Evolutionary conservation across 2,113 vertebrate species (phyloP).

Genomic region (Xenopus laevis): DNA sequence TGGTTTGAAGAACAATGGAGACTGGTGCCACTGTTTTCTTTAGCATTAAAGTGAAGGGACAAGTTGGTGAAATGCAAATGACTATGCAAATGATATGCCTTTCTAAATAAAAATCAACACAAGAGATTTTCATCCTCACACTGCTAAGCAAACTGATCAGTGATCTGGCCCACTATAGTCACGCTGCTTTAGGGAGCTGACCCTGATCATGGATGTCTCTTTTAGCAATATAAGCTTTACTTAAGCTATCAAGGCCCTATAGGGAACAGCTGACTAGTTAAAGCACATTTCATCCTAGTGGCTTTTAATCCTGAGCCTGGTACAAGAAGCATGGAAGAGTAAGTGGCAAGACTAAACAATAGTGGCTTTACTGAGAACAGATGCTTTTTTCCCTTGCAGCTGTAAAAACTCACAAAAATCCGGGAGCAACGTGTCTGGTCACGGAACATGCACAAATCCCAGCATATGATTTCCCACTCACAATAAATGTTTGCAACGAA

Average conservation of each 20-base stretch:
- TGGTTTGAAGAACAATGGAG: neutral
- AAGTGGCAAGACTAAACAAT: constrained; percentile 81
- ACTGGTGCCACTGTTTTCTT: constrained; percentile 23
- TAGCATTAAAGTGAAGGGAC: constrained; percentile 50
- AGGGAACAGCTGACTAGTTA: constrained; percentile 77
- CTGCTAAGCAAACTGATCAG: constrained; percentile 15
- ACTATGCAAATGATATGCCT: constrained; percentile 37
- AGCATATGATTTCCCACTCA: constrained; percentile 85
- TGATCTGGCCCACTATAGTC: constrained; percentile 49
- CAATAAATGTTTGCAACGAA: constrained; percentile 90
- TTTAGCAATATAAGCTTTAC: constrained; percentile 64
- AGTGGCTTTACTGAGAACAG: constrained; percentile 79
- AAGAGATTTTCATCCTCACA: constrained; percentile 8
- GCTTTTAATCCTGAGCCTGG: constrained; percentile 76
- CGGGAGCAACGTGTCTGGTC: constrained; percentile 90
- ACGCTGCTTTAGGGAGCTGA: constrained; percentile 54
- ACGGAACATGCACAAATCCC: constrained; percentile 83
- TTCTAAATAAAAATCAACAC: constrained; percentile 4
- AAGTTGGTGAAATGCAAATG: constrained; percentile 6
- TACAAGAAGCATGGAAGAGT: constrained; percentile 74
- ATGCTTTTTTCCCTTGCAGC: constrained; percentile 97
- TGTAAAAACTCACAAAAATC: constrained; percentile 92
- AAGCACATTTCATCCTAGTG: constrained; percentile 72
- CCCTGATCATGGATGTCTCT: constrained; percentile 61
- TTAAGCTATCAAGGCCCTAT: constrained; percentile 61